Percentiles rank a stretch among this genome's conserved stretches.
Evolutionary conservation across 2,113 vertebrate species (phyloP).

Genomic region (Neolamprologus variostigma): DNA sequence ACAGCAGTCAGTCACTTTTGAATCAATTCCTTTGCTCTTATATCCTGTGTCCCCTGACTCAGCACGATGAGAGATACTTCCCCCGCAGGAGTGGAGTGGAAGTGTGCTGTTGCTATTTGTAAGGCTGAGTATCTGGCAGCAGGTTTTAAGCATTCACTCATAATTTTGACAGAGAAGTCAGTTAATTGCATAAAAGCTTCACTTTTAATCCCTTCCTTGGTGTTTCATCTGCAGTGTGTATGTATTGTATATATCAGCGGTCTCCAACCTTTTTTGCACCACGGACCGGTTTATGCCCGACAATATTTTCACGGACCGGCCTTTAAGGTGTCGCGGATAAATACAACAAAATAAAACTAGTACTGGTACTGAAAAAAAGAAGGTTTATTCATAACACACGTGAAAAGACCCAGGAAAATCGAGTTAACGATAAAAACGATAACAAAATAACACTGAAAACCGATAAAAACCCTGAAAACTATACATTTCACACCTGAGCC

Average conservation of each 20-base stretch:
- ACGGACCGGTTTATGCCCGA: not conserved
- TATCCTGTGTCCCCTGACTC: constrained; percentile 13
- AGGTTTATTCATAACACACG: not conserved
- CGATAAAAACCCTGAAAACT: accelerated
- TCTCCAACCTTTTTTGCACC: accelerated
- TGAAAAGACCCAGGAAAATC: not conserved
- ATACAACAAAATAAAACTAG: accelerated
- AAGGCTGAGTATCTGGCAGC: not conserved
- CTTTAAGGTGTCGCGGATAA: not conserved
- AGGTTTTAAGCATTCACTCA: not conserved
- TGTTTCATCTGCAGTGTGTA: not conserved
- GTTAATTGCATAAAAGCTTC: not conserved
- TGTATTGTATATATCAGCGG: not conserved
- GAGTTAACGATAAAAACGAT: accelerated
- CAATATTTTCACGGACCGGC: not conserved
- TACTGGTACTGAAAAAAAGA: accelerated
- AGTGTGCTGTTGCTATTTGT: not conserved
- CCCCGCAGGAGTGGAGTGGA: not conserved
- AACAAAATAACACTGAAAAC: not conserved
- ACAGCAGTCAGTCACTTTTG: not conserved
- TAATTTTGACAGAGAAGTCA: constrained; percentile 1
- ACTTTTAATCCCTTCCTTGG: not conserved
- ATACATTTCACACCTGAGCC: not conserved
- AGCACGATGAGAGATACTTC: not conserved
- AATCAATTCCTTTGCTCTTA: not conserved